Percentiles rank a stretch among this genome's conserved stretches.
These are phyloP conservation scores for Meles meles DNA, from an alignment of 2,113 vertebrate genomes.

Conservation along the genomic window DNA sequence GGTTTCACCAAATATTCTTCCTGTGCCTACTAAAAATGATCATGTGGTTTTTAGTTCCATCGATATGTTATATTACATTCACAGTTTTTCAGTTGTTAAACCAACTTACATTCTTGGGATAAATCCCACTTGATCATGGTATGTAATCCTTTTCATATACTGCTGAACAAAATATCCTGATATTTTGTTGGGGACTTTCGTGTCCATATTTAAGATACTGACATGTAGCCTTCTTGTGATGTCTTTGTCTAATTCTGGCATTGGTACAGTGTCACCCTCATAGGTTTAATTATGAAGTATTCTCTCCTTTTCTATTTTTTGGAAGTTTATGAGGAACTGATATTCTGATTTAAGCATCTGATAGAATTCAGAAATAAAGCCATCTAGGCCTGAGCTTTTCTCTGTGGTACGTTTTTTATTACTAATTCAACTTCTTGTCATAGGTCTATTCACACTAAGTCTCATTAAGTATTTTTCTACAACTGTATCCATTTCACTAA, in stretches of 20 bases:
- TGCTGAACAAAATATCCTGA: not conserved
- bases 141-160: not conserved
- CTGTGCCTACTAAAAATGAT: not conserved
- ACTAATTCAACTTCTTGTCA: not conserved
- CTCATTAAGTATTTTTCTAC: not conserved
- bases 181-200: not conserved
- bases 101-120: not conserved
- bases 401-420: not conserved
- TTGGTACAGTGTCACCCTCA: not conserved
- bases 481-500: not conserved
- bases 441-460: not conserved
- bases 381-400: not conserved
- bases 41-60: not conserved
- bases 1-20: not conserved
- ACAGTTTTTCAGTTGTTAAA: not conserved
- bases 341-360: not conserved
- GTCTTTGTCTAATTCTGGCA: not conserved
- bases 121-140: not conserved
- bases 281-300: not conserved
- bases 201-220: not conserved
- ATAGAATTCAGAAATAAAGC: not conserved
- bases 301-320: not conserved
- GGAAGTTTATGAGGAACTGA: not conserved
- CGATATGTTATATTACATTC: not conserved
- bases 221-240: not conserved